Conservation (phyloP, 2,888 invertebrate species). For the Dorcus parallelipipedus region DNA sequence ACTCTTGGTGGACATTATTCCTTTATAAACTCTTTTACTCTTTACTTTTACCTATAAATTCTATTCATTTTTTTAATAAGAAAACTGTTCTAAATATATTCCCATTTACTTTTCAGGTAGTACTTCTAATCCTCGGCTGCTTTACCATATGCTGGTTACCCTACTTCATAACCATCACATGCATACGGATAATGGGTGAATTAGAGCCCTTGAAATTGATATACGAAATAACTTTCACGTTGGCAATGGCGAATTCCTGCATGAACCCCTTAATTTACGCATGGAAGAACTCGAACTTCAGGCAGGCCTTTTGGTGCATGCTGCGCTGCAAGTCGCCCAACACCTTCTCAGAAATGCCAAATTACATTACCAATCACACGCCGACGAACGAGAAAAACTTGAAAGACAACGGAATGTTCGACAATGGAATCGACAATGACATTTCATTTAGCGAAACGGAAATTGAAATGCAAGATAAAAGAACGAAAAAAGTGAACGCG, state of each 20-base stretch:
- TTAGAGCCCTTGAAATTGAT: slow-evolving; percentile 23
- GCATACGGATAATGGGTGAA: slow-evolving; percentile 34
- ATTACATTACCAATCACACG: slow-evolving; percentile 53
- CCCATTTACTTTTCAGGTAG: slow-evolving; percentile 57
- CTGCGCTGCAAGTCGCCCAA: slow-evolving; percentile 65
- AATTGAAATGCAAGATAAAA: slow-evolving; percentile 7
- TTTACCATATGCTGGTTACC: slow-evolving; percentile 82
- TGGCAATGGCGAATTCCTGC: slow-evolving; percentile 77
- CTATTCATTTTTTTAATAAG: too few relatives aligned
- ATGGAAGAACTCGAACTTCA: slow-evolving; percentile 79
- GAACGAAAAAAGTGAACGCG: slow-evolving; percentile 1
- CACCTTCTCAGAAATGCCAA: slow-evolving; percentile 45
- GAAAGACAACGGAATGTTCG: too few relatives aligned
- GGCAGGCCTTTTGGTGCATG: slow-evolving; percentile 67
- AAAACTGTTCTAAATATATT: too few relatives aligned
- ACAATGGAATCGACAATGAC: too few relatives aligned
- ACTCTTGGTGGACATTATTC: too few relatives aligned
- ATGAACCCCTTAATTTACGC: slow-evolving; percentile 82
- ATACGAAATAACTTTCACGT: slow-evolving; percentile 49
- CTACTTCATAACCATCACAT: slow-evolving; percentile 61
- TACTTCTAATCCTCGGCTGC: slow-evolving; percentile 72
- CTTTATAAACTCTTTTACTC: too few relatives aligned
- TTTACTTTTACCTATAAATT: too few relatives aligned
- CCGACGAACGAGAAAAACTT: slow-evolving; percentile 34
- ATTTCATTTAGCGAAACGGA: slow-evolving; percentile 3